Evolutionary conservation across 1,140 invertebrate species (phyloP).

Genomic region (Aphaenogaster ashmeadi): DNA sequence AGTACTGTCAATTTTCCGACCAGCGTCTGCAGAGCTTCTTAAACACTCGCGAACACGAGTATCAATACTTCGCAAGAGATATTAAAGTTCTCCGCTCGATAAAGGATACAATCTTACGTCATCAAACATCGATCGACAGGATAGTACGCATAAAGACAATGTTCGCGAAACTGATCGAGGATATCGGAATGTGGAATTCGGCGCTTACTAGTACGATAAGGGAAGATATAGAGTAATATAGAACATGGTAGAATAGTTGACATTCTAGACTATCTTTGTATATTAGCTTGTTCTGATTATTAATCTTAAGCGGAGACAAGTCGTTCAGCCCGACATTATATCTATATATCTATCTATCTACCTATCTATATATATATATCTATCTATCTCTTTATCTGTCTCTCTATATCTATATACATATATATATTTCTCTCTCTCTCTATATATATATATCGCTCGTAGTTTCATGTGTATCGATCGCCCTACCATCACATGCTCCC

Average conservation of each 20-base stretch:
- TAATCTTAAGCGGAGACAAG: slow-evolving; percentile 46
- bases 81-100: slow-evolving; percentile 1
- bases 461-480: slow-evolving; percentile 69
- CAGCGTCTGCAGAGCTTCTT: neutral
- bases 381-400: neutral
- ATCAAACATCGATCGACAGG: neutral
- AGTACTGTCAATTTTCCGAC: slow-evolving; percentile 26
- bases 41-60: slow-evolving; percentile 26
- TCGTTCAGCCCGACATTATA: slow-evolving; percentile 45
- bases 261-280: slow-evolving; percentile 44
- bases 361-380: neutral
- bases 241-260: slow-evolving; percentile 50
- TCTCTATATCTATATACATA: neutral
- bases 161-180: slow-evolving; percentile 1
- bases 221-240: slow-evolving; percentile 35
- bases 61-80: slow-evolving; percentile 8
- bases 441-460: slow-evolving; percentile 61
- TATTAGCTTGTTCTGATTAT: slow-evolving; percentile 59
- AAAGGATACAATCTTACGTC: slow-evolving; percentile 26
- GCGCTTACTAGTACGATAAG: slow-evolving; percentile 23
- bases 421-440: slow-evolving; percentile 17
- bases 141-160: neutral
- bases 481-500: slow-evolving; percentile 36
- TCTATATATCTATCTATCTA: slow-evolving; percentile 41
- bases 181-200: slow-evolving; percentile 38